A percentile compares a stretch with the other conserved stretches of the same genome.
These are phyloP conservation scores for Ostrea denselamellosa DNA, from an alignment of 1,140 invertebrate genomes.

Conservation along the genomic window DNA sequence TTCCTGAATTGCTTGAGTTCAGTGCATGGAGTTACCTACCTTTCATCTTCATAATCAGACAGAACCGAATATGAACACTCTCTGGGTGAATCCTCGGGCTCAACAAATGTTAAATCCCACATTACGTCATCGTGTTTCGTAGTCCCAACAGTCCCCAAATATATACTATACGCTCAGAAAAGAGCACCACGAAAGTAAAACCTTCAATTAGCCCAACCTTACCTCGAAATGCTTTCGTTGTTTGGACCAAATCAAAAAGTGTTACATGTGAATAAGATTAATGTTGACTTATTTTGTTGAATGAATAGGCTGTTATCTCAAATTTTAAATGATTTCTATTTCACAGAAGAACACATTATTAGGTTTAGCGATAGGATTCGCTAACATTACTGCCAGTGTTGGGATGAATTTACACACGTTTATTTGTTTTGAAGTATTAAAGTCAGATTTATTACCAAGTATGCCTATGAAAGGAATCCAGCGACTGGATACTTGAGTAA, in stretches of 20 bases:
- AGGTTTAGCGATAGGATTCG: neutral
- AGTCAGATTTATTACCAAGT: slow-evolving; percentile 27
- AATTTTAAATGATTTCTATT: slow-evolving; percentile 21
- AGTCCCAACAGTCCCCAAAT: neutral
- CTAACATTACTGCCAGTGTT: neutral
- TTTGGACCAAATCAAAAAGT: slow-evolving; percentile 26
- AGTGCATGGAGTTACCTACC: neutral
- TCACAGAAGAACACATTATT: neutral
- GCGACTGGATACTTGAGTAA: neutral
- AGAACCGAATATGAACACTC: slow-evolving; percentile 2
- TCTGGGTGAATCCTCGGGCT: slow-evolving; percentile 7
- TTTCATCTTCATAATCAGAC: slow-evolving; percentile 33
- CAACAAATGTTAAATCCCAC: slow-evolving; percentile 18
- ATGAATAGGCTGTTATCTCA: slow-evolving; percentile 12
- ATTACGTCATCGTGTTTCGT: slow-evolving; percentile 22
- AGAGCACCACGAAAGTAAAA: neutral
- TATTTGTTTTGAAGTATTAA: slow-evolving; percentile 31
- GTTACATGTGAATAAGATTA: slow-evolving; percentile 27
- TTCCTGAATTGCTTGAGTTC: neutral
- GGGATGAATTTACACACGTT: slow-evolving; percentile 19
- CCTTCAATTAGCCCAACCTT: neutral
- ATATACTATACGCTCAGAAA: neutral
- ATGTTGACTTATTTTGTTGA: neutral
- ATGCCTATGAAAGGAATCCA: slow-evolving; percentile 16
- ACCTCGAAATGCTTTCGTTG: slow-evolving; percentile 18